Evolutionary conservation across 2,113 vertebrate genomes (phyloP).

Genomic region (Fregetta grallaria): DNA sequence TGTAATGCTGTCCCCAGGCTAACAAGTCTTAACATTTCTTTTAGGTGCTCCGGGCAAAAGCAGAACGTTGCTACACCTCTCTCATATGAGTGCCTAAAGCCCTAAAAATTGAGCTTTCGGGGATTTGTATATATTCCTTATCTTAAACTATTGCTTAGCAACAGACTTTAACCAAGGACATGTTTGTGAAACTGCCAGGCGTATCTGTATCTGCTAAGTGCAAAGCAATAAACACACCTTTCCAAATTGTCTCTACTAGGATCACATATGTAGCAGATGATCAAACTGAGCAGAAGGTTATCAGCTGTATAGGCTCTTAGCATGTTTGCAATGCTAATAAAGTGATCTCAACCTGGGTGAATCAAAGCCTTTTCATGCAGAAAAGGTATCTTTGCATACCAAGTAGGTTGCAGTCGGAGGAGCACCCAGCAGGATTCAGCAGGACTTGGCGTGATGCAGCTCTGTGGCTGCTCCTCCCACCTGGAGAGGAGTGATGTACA

Average conservation of each 20-base stretch:
- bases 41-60: background rate
- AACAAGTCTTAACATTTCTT: background rate
- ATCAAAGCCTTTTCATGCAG: conserved; percentile 22
- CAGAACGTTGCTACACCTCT: background rate
- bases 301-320: background rate
- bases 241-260: background rate
- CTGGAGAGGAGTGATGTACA: background rate
- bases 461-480: conserved; percentile 22
- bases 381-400: conserved; percentile 3
- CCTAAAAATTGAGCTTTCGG: background rate
- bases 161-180: conserved; percentile 46
- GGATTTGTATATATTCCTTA: background rate
- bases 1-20: background rate
- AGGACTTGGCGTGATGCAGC: background rate
- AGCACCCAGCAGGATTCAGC: background rate
- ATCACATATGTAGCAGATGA: background rate
- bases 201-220: background rate
- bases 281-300: background rate
- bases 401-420: background rate
- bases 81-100: background rate
- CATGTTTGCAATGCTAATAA: background rate
- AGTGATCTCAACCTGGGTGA: background rate
- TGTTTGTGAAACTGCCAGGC: conserved; percentile 13
- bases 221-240: conserved; percentile 44
- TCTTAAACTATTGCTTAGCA: conserved; percentile 44